A percentile compares a stretch with the other conserved stretches of the same genome.
Evolutionary conservation across 2,888 invertebrate species (phyloP).

Genomic region (Lomographa bimaculata): DNA sequence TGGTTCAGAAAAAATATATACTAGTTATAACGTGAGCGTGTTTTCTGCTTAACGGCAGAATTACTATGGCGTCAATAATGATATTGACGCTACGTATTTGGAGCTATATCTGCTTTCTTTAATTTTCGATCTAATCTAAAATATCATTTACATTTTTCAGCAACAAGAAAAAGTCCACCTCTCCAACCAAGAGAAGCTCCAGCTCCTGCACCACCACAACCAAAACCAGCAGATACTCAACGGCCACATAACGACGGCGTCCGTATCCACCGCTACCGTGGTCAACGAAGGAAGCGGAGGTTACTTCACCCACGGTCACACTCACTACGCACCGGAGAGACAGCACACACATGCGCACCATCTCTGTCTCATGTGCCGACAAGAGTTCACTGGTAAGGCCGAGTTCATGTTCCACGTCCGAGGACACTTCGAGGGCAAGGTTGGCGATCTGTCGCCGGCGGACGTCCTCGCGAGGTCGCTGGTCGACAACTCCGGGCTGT

Average conservation of each 20-base stretch:
- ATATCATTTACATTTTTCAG: conserved; percentile 40
- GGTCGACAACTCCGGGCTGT: conserved; percentile 80
- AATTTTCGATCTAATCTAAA: too few relatives aligned
- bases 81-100: too few relatives aligned
- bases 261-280: conserved; percentile 73
- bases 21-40: too few relatives aligned
- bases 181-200: conserved; percentile 76
- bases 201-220: conserved; percentile 75
- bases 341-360: conserved; percentile 79
- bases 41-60: too few relatives aligned
- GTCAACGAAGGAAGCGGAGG: conserved; percentile 65
- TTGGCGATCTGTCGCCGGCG: conserved; percentile 78
- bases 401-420: conserved; percentile 88
- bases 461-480: conserved; percentile 78
- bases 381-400: conserved; percentile 86
- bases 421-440: conserved; percentile 85
- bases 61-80: too few relatives aligned
- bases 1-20: too few relatives aligned
- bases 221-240: conserved; percentile 78
- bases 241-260: conserved; percentile 71
- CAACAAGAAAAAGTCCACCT: conserved; percentile 79
- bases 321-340: conserved; percentile 72
- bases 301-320: conserved; percentile 76
- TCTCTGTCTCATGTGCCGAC: conserved; percentile 86
- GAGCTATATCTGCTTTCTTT: too few relatives aligned